Percentiles rank a stretch among this genome's conserved stretches.
Evolutionary conservation across 2,888 invertebrate genomes (phyloP).

Genomic region (Patella depressa): DNA sequence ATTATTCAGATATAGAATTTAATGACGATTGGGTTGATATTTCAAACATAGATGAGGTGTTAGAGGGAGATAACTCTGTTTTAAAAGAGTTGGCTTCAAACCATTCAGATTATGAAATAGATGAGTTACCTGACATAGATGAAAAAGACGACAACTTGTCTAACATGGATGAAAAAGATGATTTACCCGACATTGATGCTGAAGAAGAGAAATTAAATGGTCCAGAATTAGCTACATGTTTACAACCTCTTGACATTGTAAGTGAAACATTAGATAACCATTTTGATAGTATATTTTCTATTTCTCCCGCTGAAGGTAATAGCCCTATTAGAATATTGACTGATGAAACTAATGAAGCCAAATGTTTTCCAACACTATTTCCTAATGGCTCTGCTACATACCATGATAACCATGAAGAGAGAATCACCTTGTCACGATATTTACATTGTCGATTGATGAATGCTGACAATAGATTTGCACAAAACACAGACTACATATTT

Average conservation of each 20-base stretch:
- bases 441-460: conserved; percentile 23
- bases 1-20: conserved; percentile 12
- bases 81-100: neutral
- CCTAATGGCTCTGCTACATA: conserved; percentile 21
- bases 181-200: neutral
- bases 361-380: conserved; percentile 28
- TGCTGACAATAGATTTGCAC: conserved; percentile 26
- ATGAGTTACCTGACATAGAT: neutral
- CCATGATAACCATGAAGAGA: conserved; percentile 15
- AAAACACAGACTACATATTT: conserved; percentile 27
- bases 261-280: conserved; percentile 26
- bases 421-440: conserved; percentile 21
- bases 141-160: neutral
- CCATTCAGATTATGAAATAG: neutral
- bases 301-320: conserved; percentile 35
- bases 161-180: neutral
- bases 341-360: conserved; percentile 24
- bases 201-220: neutral
- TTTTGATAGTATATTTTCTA: conserved; percentile 25
- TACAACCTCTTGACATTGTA: conserved; percentile 32
- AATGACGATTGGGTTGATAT: conserved; percentile 1
- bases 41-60: neutral
- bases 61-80: neutral
- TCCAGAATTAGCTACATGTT: conserved; percentile 24
- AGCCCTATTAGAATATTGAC: conserved; percentile 24